Conservation (phyloP, 1,140 invertebrate genomes). For the Pogonus chalceus region DNA sequence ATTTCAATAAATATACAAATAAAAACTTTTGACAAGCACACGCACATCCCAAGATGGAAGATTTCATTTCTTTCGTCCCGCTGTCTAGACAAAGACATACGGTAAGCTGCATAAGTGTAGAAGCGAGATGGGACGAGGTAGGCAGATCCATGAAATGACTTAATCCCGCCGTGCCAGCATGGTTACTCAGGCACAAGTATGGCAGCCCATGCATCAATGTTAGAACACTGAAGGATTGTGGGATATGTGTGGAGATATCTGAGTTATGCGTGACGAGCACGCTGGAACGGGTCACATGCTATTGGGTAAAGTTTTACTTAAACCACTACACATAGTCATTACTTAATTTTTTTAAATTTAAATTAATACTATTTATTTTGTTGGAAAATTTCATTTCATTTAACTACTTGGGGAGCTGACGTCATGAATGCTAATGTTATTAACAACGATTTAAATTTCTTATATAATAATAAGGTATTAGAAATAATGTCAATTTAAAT, state of each 20-base stretch:
- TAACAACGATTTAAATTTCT: no score
- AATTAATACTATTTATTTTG: no score
- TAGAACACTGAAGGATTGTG: not conserved
- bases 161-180: conserved; percentile 6
- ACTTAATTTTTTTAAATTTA: no score
- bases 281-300: not conserved
- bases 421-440: no score
- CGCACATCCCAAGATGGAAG: not conserved
- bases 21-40: not conserved
- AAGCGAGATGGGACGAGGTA: not conserved
- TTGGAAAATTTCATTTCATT: no score
- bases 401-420: no score
- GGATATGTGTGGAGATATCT: not conserved
- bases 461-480: no score
- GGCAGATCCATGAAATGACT: conserved; percentile 5
- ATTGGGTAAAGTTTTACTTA: no score
- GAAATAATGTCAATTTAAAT: no score
- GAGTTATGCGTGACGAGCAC: not conserved
- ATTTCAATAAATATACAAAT: no score
- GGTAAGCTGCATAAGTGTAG: not conserved
- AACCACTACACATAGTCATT: no score
- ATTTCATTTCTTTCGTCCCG: not conserved
- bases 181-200: not conserved
- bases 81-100: not conserved
- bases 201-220: conserved; percentile 3